phyloP scores from a whole-genome alignment of 2,797 vertebrate species.

The Psittacula echo region DNA sequence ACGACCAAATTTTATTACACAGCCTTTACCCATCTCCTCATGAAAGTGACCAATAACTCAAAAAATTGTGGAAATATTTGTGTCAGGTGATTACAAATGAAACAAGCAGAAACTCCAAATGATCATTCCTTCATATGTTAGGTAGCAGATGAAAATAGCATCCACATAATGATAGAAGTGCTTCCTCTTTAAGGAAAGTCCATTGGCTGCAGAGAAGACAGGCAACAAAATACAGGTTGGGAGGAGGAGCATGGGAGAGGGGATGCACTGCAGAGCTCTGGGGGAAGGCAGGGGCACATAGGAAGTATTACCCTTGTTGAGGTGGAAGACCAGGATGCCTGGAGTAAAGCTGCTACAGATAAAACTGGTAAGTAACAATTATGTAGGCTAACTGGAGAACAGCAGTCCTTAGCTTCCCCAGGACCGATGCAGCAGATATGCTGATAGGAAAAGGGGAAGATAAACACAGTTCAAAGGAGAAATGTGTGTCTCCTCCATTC shows the following conservation, averaged over 20 bases:
- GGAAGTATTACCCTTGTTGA: neutral
- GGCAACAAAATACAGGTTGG: neutral
- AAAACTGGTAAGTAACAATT: neutral
- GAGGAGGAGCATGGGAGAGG: neutral
- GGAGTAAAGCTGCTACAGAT: neutral
- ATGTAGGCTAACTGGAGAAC: fast-evolving
- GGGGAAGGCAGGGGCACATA: neutral
- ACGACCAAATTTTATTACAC: neutral
- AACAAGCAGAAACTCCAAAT: neutral
- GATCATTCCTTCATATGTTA: neutral
- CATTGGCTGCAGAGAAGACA: neutral
- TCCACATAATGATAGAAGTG: neutral
- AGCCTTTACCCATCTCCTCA: neutral
- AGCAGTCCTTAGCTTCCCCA: neutral
- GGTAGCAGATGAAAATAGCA: neutral
- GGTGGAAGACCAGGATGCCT: neutral
- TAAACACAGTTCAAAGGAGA: neutral
- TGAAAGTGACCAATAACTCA: neutral
- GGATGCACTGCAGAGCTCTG: fast-evolving
- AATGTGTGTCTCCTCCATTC: neutral
- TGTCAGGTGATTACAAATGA: neutral
- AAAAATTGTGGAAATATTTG: neutral
- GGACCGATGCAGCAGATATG: fast-evolving
- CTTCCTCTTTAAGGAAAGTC: neutral
- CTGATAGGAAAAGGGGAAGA: neutral